Base-by-base conservation (phyloP, 2,113 vertebrate genomes). In the Lutjanus erythropterus region DNA sequence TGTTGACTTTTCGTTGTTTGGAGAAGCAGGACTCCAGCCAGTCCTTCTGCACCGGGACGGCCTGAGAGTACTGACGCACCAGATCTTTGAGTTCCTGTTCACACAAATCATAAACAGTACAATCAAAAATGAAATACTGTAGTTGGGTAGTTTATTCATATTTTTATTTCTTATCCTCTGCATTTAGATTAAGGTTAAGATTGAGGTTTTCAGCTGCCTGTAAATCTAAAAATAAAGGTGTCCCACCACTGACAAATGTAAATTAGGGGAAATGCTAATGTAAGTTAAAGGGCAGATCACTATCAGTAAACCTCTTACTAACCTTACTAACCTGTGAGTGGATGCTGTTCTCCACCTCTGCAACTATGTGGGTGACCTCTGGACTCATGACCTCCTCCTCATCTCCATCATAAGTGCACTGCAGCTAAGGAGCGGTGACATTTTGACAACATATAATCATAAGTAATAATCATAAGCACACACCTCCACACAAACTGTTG, bases 1-100 rank as follows among this genome's bases (percentile, higher is more conserved):
- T 70, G 84, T 67, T 21, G 74, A 95, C 90, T 79, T 64, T 84
- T 18, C 47, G 81, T 46, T 96, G 95, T 78, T 87, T 89, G 70
- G 89, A 92, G 82, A 95, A 95, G 82, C 95, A 96, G 74, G 92
- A 86, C 68, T 96, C 93, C 29, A 96, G 86, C 95, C 95, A 96
- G 53, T 59, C 70, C 79, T 76, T 94, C 79, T 92, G 84, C 15
- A 95, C 93, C 1, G 89, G 62, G 4, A 94, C 64, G 0, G 88
- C 93, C 80, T 86, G 77, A 1, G 85, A 29, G 81, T 90, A 85
- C 56, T 82, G 88, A 37, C 5, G 3, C 69, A 88, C 16, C 56
- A 95, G 67, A n/a, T 90, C 91, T 85, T 44, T 66, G 6, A 96
- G 91, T 62, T 95, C 95, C 95, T 96, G 81, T 18, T 33, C 16